Conservation (phyloP, 1,140 invertebrate species). For the Caerostris darwini region DNA sequence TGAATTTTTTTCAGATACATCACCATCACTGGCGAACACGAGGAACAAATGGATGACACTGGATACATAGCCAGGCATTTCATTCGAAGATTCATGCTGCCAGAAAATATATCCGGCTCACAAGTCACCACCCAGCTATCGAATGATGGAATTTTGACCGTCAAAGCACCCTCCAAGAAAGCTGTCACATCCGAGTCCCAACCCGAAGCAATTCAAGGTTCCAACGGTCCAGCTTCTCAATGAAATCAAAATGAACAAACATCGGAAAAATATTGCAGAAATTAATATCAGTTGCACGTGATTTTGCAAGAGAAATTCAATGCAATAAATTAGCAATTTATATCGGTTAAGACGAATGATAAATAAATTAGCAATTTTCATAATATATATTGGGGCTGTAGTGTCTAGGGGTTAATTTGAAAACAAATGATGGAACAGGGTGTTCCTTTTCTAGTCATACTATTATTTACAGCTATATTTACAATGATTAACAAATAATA, state of each 20-base stretch:
- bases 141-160: constrained; percentile 85
- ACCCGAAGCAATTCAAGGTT: background rate
- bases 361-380: no score
- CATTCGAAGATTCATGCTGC: constrained; percentile 86
- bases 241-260: background rate
- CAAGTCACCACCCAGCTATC: constrained; percentile 87
- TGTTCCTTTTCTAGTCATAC: no score
- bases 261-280: background rate
- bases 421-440: no score
- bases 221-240: background rate
- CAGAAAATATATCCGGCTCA: constrained; percentile 85
- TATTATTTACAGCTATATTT: no score
- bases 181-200: background rate
- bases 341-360: no score
- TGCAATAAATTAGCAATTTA: no score
- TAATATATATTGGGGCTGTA: no score
- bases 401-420: no score
- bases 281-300: background rate
- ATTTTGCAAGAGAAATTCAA: no score
- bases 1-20: constrained; percentile 79
- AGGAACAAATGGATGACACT: constrained; percentile 82
- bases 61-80: constrained; percentile 90
- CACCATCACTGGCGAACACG: constrained; percentile 80
- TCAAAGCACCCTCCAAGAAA: constrained; percentile 49
- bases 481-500: no score